phyloP scores from a whole-genome alignment of 1,140 invertebrate species.

The Anastrepha ludens region DNA sequence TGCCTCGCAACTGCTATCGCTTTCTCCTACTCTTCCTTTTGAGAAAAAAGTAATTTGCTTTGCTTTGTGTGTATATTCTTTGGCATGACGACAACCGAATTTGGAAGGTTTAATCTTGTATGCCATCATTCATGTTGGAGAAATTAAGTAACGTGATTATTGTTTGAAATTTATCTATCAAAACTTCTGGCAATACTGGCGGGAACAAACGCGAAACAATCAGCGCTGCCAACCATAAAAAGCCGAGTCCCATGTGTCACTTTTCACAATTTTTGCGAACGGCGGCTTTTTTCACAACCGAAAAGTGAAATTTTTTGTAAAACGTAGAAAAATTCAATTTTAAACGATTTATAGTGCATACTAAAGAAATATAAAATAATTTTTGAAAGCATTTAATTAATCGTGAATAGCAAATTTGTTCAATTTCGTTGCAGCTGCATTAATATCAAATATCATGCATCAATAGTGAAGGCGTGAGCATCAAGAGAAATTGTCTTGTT shows the following conservation, averaged over 20 bases:
- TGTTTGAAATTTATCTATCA: too few relatives aligned
- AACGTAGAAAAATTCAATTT: not conserved
- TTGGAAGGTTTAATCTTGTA: too few relatives aligned
- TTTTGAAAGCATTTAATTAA: not conserved
- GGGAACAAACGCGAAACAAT: conserved; percentile 42
- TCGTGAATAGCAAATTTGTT: not conserved
- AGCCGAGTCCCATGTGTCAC: conserved; percentile 49
- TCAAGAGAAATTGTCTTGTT: not conserved
- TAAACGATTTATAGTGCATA: not conserved
- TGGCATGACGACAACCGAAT: too few relatives aligned
- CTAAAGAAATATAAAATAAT: not conserved
- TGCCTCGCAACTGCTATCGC: too few relatives aligned
- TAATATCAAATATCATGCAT: not conserved
- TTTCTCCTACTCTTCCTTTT: too few relatives aligned
- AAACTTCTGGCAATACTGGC: not conserved
- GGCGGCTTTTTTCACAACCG: conserved; percentile 50
- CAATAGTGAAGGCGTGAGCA: conserved; percentile 9
- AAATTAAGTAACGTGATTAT: too few relatives aligned
- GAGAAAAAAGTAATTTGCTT: too few relatives aligned
- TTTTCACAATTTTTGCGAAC: conserved; percentile 51
- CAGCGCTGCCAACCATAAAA: conserved; percentile 37
- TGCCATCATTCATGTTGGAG: too few relatives aligned
- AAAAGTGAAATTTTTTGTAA: conserved; percentile 7
- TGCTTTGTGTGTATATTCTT: too few relatives aligned
- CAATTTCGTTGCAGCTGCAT: not conserved